These are phyloP conservation scores for Sitobion miscanthi DNA, from an alignment of 1,140 invertebrate species.

Conservation along the genomic window DNA sequence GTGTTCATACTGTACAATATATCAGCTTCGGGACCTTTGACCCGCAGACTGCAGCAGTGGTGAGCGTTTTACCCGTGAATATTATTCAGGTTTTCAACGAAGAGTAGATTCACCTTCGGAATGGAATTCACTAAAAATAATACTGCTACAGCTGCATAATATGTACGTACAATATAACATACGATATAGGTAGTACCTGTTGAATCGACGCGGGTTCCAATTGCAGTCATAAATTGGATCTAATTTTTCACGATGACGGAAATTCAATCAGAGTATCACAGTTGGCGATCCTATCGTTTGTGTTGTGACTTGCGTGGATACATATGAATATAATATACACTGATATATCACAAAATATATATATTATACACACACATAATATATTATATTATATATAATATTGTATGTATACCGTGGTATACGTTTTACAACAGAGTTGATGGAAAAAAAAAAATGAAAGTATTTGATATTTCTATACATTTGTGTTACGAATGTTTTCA, in stretches of 20 bases:
- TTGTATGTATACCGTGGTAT: not conserved
- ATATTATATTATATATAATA: not conserved
- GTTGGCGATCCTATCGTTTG: not conserved
- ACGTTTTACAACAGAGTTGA: not conserved
- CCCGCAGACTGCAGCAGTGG: not conserved
- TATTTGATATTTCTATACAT: conserved; percentile 37
- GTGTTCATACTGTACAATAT: not conserved
- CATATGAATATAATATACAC: not conserved
- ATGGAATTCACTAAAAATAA: not conserved
- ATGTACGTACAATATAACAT: too few species aligned
- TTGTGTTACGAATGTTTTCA: not conserved
- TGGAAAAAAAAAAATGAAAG: conserved; percentile 52
- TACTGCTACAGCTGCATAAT: not conserved
- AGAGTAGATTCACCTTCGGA: not conserved
- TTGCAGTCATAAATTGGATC: not conserved
- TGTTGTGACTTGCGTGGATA: not conserved
- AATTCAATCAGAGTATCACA: not conserved
- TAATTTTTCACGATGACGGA: not conserved
- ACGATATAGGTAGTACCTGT: too few species aligned
- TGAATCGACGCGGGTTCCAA: not conserved
- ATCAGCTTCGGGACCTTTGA: conserved; percentile 5
- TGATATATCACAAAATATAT: too few species aligned
- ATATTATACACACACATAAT: not conserved
- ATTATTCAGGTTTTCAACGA: not conserved
- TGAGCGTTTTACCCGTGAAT: not conserved